Base-by-base conservation (phyloP, 2,113 vertebrate genomes). In the Corapipo altera region DNA sequence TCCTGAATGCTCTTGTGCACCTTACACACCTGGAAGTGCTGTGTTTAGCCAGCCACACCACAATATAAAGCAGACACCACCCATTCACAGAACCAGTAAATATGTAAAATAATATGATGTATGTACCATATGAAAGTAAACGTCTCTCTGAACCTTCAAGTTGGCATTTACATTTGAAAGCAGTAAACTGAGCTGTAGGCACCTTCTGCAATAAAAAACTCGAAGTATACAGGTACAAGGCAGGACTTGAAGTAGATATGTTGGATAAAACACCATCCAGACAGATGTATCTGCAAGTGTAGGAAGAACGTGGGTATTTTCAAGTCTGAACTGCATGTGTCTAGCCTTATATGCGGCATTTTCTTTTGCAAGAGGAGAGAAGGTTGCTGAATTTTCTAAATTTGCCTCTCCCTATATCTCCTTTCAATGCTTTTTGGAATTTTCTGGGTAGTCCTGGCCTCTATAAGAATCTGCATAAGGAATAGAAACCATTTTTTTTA, bases 401-500 rank as follows among this genome's bases (percentile, higher is more conserved):
- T 59, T 62, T 48, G 4, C 51, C 12, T 59, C 19, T 88, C 30
- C 35, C 27, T 65, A 1, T 54, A 73, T 46, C 28, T 32, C 8
- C 12, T 85, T 91, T 70, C 35, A 79, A 33, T 55, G 62, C 3
- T n/a, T 43, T 89, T 71, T 72, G 22, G 11, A 62, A 65, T 79
- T 58, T 78, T 88, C 43, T n/a, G 88, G 30, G 21, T 49, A 92
- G 35, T n/a, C 20, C 35, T 91, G 64, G 27, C 32, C 44, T 84
- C 37, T 81, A 1, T 76, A 73, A 46, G 23, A 76, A 59, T 49
- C 57, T 76, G 13, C 20, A 46, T 66, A 69, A 27, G 55, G 52
- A 93, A 74, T 20, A 88, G 51, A 95, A 94, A 81, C 24, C 15
- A 12, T 66, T 51, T 48, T 55, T 37, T 69, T 90, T 84, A 80